These are phyloP conservation scores for Odobenus rosmarus DNA, from an alignment of 2,113 vertebrate species.

Conservation along the genomic window DNA sequence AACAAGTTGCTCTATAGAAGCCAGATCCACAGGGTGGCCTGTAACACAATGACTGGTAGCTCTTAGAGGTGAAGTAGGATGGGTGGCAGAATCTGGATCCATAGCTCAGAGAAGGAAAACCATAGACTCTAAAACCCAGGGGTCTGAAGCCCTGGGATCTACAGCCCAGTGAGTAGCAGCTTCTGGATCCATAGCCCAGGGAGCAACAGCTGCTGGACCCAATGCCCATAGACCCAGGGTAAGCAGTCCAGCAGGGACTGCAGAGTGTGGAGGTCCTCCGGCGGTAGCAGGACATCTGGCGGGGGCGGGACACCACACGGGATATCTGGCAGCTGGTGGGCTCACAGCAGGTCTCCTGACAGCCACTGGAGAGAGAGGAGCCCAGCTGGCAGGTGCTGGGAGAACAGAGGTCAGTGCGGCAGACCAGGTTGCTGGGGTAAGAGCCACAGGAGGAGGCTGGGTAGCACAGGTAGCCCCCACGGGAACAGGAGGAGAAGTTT, in stretches of 20 bases:
- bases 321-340: not conserved
- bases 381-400: not conserved
- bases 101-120: not conserved
- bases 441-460: not conserved
- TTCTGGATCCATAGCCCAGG: not conserved
- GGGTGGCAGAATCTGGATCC: not conserved
- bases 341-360: not conserved
- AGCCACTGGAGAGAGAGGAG: not conserved
- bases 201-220: not conserved
- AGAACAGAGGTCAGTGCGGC: not conserved
- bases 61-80: not conserved
- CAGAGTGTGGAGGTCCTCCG: fast-evolving
- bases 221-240: not conserved
- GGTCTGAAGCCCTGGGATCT: not conserved
- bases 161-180: not conserved
- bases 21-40: not conserved
- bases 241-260: not conserved
- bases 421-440: constrained; percentile 41
- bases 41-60: not conserved
- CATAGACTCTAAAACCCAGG: not conserved
- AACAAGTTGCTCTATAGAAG: not conserved
- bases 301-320: not conserved
- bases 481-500: constrained; percentile 7
- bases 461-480: fast-evolving
- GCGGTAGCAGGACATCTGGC: not conserved